Evolutionary conservation across 2,888 invertebrate genomes (phyloP).

Genomic region (Aromia moschata): DNA sequence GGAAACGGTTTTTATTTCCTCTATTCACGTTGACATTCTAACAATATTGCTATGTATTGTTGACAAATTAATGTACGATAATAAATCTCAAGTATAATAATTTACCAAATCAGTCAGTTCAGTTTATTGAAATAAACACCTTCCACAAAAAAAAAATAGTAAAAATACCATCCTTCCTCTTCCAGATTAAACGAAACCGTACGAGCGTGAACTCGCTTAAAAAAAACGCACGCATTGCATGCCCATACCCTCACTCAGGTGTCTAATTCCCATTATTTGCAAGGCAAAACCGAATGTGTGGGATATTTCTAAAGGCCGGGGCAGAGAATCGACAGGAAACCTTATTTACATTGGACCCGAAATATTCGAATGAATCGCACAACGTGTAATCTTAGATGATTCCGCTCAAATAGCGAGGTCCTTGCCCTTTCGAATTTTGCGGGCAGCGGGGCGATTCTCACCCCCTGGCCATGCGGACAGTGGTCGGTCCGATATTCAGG

Average conservation of each 20-base stretch:
- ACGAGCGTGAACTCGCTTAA: neutral
- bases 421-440: constrained; percentile 34
- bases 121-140: no score
- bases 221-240: constrained; percentile 14
- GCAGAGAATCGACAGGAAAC: constrained; percentile 45
- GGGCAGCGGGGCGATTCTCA: constrained; percentile 18
- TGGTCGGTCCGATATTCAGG: constrained; percentile 13
- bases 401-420: constrained; percentile 39
- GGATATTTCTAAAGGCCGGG: constrained; percentile 32
- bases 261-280: constrained; percentile 41
- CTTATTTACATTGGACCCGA: constrained; percentile 44
- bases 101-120: no score
- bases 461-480: constrained; percentile 28
- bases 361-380: constrained; percentile 41
- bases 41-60: no score
- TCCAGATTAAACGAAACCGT: constrained; percentile 1
- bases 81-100: no score
- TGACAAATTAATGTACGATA: no score
- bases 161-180: neutral
- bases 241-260: constrained; percentile 37
- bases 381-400: constrained; percentile 46
- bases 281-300: constrained; percentile 40
- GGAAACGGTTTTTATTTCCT: no score
- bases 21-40: no score
- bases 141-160: no score